Evolutionary conservation across 2,888 invertebrate species (phyloP).

Genomic region (Herminia tarsipennalis): DNA sequence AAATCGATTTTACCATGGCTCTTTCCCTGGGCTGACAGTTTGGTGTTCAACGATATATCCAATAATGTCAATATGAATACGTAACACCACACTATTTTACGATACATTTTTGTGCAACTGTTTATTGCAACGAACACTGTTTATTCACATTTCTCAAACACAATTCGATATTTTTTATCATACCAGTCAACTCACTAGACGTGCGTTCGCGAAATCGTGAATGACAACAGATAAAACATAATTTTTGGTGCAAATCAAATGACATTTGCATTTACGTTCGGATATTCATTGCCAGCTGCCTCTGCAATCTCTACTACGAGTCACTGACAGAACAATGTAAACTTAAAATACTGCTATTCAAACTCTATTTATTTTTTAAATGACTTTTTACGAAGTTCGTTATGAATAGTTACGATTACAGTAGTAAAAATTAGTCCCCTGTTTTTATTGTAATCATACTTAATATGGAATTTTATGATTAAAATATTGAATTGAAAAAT

Average conservation of each 20-base stretch:
- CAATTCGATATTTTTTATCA: constrained; percentile 55
- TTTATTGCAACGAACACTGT: constrained; percentile 54
- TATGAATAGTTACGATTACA: too few relatives aligned
- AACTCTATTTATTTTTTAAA: too few relatives aligned
- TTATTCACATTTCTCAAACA: constrained; percentile 74
- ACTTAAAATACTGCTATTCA: too few relatives aligned
- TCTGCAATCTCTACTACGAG: not conserved
- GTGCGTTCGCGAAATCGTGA: constrained; percentile 55
- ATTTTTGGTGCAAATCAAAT: not conserved
- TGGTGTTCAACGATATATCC: constrained; percentile 88
- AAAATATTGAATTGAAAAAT: too few relatives aligned
- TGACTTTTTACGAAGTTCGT: too few relatives aligned
- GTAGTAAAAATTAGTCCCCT: too few relatives aligned
- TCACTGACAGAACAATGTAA: too few relatives aligned
- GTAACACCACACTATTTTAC: constrained; percentile 87
- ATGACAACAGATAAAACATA: constrained; percentile 38
- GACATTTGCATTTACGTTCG: constrained; percentile 4
- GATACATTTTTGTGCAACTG: constrained; percentile 77
- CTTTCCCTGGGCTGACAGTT: constrained; percentile 90
- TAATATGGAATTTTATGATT: too few relatives aligned
- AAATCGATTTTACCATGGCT: constrained; percentile 89
- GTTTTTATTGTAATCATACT: too few relatives aligned
- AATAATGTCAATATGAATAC: constrained; percentile 88
- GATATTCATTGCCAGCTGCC: not conserved
- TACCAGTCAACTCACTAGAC: constrained; percentile 54